Base-by-base conservation (phyloP, 1,140 invertebrate species). In the Procambarus virginalis region DNA sequence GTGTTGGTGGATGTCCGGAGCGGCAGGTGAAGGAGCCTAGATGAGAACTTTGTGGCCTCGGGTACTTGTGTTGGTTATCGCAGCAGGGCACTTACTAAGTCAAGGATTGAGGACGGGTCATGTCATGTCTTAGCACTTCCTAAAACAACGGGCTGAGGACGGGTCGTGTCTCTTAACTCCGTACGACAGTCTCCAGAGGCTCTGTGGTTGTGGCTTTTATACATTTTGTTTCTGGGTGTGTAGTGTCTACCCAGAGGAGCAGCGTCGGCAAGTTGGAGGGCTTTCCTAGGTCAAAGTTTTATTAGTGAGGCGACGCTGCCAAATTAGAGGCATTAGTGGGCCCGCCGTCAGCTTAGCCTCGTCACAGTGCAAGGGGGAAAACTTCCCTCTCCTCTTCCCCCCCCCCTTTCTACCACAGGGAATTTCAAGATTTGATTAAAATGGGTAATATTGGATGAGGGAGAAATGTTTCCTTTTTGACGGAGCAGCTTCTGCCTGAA, bases 291-390 rank as follows among this genome's bases (percentile, higher is more conserved):
- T 81, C 79, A 81, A 60, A 81, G 79, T 81, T 78, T 86, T 86
- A 76, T 58, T 48, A 78, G 84, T 22, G 75, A 12, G 75, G 84
- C 49, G 84, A 45, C 51, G 84, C 84, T 45, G 49, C 84, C 84
- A 86, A 86, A 86, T 86, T 86, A 86, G 84, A 49, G 75, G 84
- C 75, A 86, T 86, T 86, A 86, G 84, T 77, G 84, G 49, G 45
- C 73, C 84, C 8, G 70, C 84, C 84, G 84, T 86, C 84, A 86
- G 84, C 70, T 78, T 49, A 86, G 73, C 84, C 84, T 58, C 84
- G 84, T 86, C 84, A 86, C 73, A 10, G 45, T 12, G 73, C 3
- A 51, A 17, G 81, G 81, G 60, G 51, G 22, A 51, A 82, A 60
- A 34, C 2, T 22, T n/a, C 14, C n/a, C 81, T 20, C 64, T 34